Evolutionary conservation across 2,113 vertebrate species (phyloP).

Genomic region (Vanacampus margaritifer): DNA sequence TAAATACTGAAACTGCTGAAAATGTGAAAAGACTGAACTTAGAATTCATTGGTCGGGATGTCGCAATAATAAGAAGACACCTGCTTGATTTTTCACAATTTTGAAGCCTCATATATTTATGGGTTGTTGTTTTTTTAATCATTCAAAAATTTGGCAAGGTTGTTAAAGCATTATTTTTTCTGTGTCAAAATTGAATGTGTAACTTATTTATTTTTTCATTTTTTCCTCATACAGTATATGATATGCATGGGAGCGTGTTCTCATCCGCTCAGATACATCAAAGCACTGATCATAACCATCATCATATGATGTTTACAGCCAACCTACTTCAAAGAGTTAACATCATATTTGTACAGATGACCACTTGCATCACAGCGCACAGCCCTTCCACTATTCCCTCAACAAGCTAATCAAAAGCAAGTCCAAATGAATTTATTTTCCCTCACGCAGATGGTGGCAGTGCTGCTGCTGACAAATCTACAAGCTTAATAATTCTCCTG

Average conservation of each 20-base stretch:
- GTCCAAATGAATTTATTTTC: conserved; percentile 41
- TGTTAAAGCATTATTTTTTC: no score
- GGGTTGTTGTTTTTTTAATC: no score
- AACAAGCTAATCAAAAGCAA: conserved; percentile 41
- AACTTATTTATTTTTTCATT: no score
- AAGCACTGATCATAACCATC: conserved; percentile 29
- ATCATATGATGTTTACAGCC: conserved; percentile 25
- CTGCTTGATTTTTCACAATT: no score
- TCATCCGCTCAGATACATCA: conserved; percentile 32
- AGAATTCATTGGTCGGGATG: no score
- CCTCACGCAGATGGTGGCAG: conserved; percentile 28
- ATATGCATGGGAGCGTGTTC: not conserved
- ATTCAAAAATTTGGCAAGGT: not conserved
- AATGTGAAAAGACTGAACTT: no score
- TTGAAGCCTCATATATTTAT: no score
- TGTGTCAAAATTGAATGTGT: no score
- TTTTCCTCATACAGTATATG: no score
- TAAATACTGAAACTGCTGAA: no score
- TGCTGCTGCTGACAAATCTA: conserved; percentile 34
- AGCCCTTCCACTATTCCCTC: conserved; percentile 12
- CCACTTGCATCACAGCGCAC: conserved; percentile 28
- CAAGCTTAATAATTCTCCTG: conserved; percentile 33
- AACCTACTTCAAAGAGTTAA: conserved; percentile 40
- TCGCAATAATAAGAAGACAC: no score
- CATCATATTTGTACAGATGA: conserved; percentile 33